phyloP scores from a whole-genome alignment of 1,140 invertebrate genomes.

The Aethina tumida region DNA sequence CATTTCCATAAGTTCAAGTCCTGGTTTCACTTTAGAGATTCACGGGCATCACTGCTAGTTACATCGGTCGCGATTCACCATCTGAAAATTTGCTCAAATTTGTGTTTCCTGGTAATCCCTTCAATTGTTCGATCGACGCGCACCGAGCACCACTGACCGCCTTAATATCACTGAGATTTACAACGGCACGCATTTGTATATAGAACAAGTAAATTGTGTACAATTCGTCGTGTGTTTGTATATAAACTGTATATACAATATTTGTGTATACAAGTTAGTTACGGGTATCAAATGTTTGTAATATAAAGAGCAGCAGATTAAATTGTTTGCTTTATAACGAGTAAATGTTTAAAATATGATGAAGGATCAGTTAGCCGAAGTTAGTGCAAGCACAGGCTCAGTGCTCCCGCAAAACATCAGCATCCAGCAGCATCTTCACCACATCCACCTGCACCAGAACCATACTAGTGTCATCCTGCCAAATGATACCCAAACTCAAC shows the following conservation, averaged over 20 bases:
- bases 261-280: conserved; percentile 31
- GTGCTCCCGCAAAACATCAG: conserved; percentile 27
- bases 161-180: conserved; percentile 30
- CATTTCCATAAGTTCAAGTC: too few species aligned
- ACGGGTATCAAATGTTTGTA: conserved; percentile 34
- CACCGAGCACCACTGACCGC: conserved; percentile 12
- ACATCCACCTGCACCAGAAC: conserved; percentile 28
- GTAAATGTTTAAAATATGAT: conserved; percentile 37
- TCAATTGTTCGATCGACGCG: too few species aligned
- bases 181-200: conserved; percentile 29
- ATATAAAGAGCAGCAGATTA: conserved; percentile 28
- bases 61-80: too few species aligned
- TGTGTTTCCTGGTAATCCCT: too few species aligned
- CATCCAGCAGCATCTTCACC: conserved; percentile 31
- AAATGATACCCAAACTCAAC: conserved; percentile 18
- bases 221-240: conserved; percentile 32
- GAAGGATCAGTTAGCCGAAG: conserved; percentile 33
- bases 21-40: too few species aligned
- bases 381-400: conserved; percentile 19
- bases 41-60: too few species aligned
- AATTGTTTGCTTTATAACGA: conserved; percentile 28
- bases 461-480: conserved; percentile 28
- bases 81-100: too few species aligned
- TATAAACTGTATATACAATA: conserved; percentile 36
- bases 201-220: conserved; percentile 31